Conservation (phyloP, 2,113 vertebrate species). For the Oriolus oriolus region DNA sequence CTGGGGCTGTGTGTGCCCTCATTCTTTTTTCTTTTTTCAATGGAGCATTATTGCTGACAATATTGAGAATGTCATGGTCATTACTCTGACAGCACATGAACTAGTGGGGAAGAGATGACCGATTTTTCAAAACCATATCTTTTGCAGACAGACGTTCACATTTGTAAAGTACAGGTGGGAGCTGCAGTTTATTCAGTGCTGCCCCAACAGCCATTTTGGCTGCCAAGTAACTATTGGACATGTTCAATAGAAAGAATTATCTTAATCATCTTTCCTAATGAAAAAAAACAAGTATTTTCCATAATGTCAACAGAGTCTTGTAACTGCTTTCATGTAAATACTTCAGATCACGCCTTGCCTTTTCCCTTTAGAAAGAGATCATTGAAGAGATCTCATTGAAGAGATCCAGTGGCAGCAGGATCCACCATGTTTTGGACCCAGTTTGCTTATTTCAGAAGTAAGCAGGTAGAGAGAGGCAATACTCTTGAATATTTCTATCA, state of each 20-base stretch:
- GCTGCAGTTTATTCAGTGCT: background rate
- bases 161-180: background rate
- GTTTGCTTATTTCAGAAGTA: background rate
- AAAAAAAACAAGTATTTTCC: background rate
- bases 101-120: background rate
- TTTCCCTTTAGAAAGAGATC: background rate
- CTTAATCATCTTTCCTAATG: background rate
- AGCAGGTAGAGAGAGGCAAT: background rate
- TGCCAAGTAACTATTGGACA: background rate
- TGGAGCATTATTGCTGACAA: conserved; percentile 50
- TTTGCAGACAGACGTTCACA: background rate
- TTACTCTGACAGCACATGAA: conserved; percentile 65
- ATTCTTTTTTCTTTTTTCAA: conserved; percentile 54
- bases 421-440: background rate
- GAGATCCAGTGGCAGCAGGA: background rate
- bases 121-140: too few species aligned
- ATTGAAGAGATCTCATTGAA: background rate
- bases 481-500: background rate
- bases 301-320: background rate
- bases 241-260: background rate
- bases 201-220: background rate
- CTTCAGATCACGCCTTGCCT: background rate
- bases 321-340: background rate
- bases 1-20: conserved; percentile 52
- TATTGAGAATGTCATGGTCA: conserved; percentile 69